Conservation (phyloP, 37 sponge, comb jelly and placozoan genomes). For the Chondrosia reniformis region DNA sequence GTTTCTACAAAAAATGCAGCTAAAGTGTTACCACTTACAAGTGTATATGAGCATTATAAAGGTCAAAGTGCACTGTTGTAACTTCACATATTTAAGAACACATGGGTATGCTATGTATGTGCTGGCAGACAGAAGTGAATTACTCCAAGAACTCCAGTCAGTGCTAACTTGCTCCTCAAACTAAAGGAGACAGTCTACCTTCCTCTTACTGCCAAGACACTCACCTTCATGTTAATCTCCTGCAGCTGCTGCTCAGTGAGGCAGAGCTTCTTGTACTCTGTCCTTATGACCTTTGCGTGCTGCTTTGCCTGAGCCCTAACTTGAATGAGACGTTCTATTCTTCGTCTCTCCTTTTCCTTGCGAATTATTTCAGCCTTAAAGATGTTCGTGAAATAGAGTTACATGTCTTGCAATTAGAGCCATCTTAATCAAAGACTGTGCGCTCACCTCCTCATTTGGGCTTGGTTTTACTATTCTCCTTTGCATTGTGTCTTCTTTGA, state of each 20-base stretch:
- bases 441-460: slow-evolving; percentile 68
- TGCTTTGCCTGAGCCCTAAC: slow-evolving; percentile 53
- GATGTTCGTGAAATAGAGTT: background rate
- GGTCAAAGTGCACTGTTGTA: too few relatives aligned
- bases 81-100: too few relatives aligned
- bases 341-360: slow-evolving; percentile 36
- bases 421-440: too few relatives aligned
- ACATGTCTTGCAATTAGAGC: background rate
- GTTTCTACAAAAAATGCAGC: background rate
- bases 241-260: background rate
- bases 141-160: too few relatives aligned
- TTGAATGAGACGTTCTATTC: slow-evolving; percentile 48
- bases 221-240: background rate
- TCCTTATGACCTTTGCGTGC: slow-evolving; percentile 30
- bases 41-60: too few relatives aligned
- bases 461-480: slow-evolving; percentile 35
- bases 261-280: slow-evolving; percentile 13
- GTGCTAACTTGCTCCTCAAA: too few relatives aligned
- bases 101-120: too few relatives aligned
- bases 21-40: too few relatives aligned
- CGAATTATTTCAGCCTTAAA: slow-evolving; percentile 35
- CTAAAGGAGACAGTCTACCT: too few relatives aligned
- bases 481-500: background rate
- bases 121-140: too few relatives aligned
- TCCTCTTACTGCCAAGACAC: too few relatives aligned